These are phyloP conservation scores for Phodopus roborovskii DNA, from an alignment of 2,113 vertebrate genomes.

Conservation along the genomic window DNA sequence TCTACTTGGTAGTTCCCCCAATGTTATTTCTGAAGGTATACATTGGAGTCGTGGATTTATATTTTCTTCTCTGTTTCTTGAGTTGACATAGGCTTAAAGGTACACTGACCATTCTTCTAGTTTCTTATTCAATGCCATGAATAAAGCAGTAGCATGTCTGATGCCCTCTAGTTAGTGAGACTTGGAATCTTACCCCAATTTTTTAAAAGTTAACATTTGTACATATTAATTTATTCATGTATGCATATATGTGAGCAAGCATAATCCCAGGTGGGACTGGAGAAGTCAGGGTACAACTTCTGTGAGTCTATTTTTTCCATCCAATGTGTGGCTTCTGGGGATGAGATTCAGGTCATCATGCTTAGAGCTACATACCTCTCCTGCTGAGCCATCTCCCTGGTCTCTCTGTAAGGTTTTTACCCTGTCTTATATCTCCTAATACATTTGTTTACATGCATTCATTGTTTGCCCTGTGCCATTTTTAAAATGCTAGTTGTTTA, in stretches of 20 bases:
- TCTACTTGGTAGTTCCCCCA: neutral
- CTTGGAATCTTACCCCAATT: neutral
- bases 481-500: constrained; percentile 15
- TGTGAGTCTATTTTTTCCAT: neutral
- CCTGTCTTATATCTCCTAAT: neutral
- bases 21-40: neutral
- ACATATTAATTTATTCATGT: neutral
- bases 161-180: neutral
- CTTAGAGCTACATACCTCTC: neutral
- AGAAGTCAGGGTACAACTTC: too few relatives aligned
- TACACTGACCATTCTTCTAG: neutral
- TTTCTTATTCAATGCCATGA: neutral
- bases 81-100: neutral
- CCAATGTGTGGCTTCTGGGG: neutral
- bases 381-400: neutral
- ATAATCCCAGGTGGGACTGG: neutral
- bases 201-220: neutral
- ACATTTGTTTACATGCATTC: neutral
- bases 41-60: neutral
- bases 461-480: neutral
- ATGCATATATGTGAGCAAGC: too few relatives aligned
- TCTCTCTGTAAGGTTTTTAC: neutral
- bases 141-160: neutral
- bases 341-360: too few relatives aligned
- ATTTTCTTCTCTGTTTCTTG: neutral